Percentiles rank a stretch among this genome's conserved stretches.
Conservation (phyloP, 2,888 invertebrate species). For the Eristalinus aeneus region DNA sequence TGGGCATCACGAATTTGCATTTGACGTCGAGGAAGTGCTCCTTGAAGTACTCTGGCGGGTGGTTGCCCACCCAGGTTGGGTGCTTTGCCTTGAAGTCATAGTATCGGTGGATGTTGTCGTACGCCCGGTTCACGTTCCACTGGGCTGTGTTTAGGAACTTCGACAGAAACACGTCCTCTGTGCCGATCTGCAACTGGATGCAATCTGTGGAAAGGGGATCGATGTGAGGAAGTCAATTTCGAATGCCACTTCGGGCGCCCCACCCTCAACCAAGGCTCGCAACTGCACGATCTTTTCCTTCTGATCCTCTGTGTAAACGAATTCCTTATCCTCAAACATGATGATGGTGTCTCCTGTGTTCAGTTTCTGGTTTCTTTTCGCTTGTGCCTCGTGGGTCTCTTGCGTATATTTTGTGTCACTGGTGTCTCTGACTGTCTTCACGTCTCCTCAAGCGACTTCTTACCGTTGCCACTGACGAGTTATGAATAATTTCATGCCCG, state of each 20-base stretch:
- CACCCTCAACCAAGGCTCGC: constrained; percentile 74
- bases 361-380: no score
- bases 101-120: constrained; percentile 74
- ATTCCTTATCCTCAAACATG: constrained; percentile 72
- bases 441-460: neutral
- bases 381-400: no score
- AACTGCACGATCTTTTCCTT: constrained; percentile 74
- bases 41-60: constrained; percentile 75
- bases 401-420: neutral
- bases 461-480: constrained; percentile 16
- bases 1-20: constrained; percentile 77
- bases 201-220: constrained; percentile 69
- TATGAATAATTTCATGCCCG: constrained; percentile 36
- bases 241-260: neutral
- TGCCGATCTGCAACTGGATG: constrained; percentile 74
- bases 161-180: constrained; percentile 75
- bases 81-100: constrained; percentile 77
- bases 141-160: constrained; percentile 75
- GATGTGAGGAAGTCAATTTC: neutral
- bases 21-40: constrained; percentile 75
- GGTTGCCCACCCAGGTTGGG: constrained; percentile 77
- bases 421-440: neutral
- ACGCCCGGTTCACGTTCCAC: constrained; percentile 76
- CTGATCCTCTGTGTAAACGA: constrained; percentile 73
- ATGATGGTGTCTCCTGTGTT: no score